phyloP scores from a whole-genome alignment of 2,113 vertebrate genomes.

The Bubo bubo region DNA sequence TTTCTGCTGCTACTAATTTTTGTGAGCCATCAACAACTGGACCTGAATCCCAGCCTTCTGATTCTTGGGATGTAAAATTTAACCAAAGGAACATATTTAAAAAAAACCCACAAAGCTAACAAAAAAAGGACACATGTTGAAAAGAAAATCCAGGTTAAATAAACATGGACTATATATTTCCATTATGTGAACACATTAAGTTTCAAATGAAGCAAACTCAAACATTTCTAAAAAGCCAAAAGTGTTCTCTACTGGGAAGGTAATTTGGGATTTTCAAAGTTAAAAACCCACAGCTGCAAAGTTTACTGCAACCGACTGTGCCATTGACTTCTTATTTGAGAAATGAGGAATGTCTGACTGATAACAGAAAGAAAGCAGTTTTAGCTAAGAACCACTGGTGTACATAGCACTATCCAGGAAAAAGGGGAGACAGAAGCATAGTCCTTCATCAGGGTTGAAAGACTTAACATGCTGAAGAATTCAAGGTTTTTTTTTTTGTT shows the following conservation, averaged over 20 bases:
- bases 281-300: not conserved
- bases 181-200: not conserved
- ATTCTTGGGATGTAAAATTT: not conserved
- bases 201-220: not conserved
- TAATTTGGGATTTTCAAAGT: not conserved
- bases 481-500: not conserved
- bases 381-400: not conserved
- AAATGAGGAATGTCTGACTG: not conserved
- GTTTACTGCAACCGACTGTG: not conserved
- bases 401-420: not conserved
- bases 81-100: not conserved
- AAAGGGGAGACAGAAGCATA: not conserved
- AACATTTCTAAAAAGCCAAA: not conserved
- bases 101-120: not conserved
- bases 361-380: not conserved
- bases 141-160: not conserved
- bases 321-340: not conserved
- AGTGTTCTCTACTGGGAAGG: accelerated
- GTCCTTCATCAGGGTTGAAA: not conserved
- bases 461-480: not conserved
- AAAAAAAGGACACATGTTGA: not conserved
- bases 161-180: not conserved
- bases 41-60: not conserved
- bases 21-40: not conserved
- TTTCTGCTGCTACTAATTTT: not conserved